phyloP scores from a whole-genome alignment of 92 coral and sea anemone species.

The Blastomussa wellsi region DNA sequence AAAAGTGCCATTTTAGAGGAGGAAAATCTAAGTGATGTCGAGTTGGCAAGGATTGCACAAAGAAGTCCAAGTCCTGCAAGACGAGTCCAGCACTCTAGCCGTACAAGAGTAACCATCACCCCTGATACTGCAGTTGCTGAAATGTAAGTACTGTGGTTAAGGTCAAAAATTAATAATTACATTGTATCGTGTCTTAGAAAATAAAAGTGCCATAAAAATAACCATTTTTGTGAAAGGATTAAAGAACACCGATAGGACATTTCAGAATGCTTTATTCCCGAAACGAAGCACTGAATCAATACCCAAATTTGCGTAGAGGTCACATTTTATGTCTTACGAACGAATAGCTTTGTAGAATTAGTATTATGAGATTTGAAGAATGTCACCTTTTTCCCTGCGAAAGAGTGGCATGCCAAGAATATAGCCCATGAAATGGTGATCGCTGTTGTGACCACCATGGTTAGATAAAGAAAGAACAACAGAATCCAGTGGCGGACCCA shows the following conservation, averaged over 20 bases:
- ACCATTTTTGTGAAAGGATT: too few species aligned
- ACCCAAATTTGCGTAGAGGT: too few species aligned
- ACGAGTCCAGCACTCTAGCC: neutral
- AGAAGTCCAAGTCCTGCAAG: constrained; percentile 11
- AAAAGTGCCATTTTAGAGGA: constrained; percentile 41
- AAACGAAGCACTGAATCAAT: too few species aligned
- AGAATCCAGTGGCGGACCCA: too few species aligned
- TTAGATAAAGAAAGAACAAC: too few species aligned
- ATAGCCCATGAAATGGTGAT: neutral
- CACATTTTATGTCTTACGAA: too few species aligned
- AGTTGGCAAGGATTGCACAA: constrained; percentile 4
- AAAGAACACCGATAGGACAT: too few species aligned
- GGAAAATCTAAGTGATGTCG: constrained; percentile 58
- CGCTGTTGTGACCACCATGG: neutral
- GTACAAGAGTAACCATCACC: constrained; percentile 14
- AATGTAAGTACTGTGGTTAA: neutral
- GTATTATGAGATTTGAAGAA: neutral
- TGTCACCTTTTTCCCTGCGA: neutral
- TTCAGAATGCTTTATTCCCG: too few species aligned
- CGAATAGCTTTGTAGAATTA: neutral
- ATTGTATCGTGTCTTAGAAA: too few species aligned
- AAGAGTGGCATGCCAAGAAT: neutral
- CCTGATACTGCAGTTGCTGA: constrained; percentile 10
- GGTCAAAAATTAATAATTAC: too few species aligned
- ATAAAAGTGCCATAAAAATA: too few species aligned